A percentile compares a stretch with the other conserved stretches of the same genome.
Conservation (phyloP, 1,140 invertebrate species). For the Protaetia brevitarsis region DNA sequence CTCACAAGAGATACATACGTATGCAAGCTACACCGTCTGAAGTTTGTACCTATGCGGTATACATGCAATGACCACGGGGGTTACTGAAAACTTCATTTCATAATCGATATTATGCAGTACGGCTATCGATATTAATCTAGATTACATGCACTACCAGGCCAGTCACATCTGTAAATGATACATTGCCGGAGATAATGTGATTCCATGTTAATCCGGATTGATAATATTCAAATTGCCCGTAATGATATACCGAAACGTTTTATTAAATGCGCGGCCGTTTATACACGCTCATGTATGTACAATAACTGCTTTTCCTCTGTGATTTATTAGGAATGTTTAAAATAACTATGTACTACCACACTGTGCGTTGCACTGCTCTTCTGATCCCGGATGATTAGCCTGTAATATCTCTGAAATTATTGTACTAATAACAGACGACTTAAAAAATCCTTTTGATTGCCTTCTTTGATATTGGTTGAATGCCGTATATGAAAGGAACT, state of each 20-base stretch:
- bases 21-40: background rate
- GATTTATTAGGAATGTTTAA: background rate
- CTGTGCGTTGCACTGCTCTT: background rate
- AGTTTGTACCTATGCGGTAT: background rate
- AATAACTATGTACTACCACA: background rate
- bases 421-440: background rate
- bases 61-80: background rate
- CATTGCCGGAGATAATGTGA: background rate
- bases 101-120: background rate
- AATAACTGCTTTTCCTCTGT: background rate
- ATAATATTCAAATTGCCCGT: slow-evolving; percentile 10
- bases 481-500: background rate
- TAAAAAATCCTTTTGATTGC: slow-evolving; percentile 5
- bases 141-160: background rate
- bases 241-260: background rate
- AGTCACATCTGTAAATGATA: slow-evolving; percentile 3
- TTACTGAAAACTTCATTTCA: background rate
- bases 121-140: slow-evolving; percentile 12
- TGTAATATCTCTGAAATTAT: background rate
- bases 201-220: slow-evolving; percentile 7
- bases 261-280: background rate
- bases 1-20: no score
- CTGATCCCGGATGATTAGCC: background rate
- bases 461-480: background rate
- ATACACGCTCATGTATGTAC: no score